A percentile compares a stretch with the other conserved stretches of the same genome.
These are phyloP conservation scores for Allochrocebus solatus DNA, from an alignment of 2,797 vertebrate species.

Conservation along the genomic window DNA sequence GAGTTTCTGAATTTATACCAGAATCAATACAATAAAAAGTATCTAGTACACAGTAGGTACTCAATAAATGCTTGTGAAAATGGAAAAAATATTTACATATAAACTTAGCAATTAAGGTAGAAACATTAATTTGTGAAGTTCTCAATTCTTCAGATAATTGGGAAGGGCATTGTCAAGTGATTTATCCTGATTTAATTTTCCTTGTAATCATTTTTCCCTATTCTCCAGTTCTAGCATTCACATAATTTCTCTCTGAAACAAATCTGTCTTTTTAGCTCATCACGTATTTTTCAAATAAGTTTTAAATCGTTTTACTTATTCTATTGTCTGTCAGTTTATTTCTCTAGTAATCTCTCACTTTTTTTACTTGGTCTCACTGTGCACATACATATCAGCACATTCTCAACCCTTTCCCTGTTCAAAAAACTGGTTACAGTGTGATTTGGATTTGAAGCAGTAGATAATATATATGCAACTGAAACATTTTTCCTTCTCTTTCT, in stretches of 20 bases:
- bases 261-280: neutral
- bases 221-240: neutral
- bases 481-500: neutral
- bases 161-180: neutral
- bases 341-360: neutral
- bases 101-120: neutral
- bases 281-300: neutral
- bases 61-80: neutral
- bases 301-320: neutral
- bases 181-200: neutral
- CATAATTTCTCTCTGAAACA: neutral
- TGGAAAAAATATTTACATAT: neutral
- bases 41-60: neutral
- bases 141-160: neutral
- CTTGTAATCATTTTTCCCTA: neutral
- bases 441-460: neutral
- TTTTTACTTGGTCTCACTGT: neutral
- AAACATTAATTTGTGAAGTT: neutral
- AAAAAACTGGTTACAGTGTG: neutral
- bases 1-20: neutral
- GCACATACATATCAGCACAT: neutral
- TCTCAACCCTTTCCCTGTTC: neutral
- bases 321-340: neutral
- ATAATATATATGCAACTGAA: neutral
- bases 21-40: neutral